Evolutionary conservation across 2,888 invertebrate species (phyloP).

Genomic region (Apotomis turbidana): DNA sequence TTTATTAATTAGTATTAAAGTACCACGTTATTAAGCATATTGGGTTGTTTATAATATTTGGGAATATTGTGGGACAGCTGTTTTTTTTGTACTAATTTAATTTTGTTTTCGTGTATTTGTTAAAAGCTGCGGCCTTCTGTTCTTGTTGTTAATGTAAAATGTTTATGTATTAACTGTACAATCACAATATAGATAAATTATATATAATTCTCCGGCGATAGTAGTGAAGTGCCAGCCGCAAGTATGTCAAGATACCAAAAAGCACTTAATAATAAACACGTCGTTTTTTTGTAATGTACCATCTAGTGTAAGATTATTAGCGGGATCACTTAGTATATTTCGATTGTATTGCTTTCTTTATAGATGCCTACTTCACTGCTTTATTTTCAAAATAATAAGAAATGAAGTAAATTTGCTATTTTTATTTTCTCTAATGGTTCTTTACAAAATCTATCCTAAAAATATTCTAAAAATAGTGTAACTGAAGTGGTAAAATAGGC

Average conservation of each 20-base stretch:
- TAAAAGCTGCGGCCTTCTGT: slow-evolving; percentile 3
- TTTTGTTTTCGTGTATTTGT: slow-evolving; percentile 3
- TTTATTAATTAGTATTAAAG: not conserved
- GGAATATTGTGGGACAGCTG: not conserved
- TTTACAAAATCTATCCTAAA: not conserved
- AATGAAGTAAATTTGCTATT: no score
- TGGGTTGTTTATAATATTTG: not conserved
- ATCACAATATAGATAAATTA: slow-evolving; percentile 14
- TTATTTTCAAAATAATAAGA: no score
- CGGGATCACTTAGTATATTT: slow-evolving; percentile 25
- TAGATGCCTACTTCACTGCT: not conserved
- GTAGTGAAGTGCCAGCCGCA: not conserved
- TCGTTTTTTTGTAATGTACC: slow-evolving; percentile 8
- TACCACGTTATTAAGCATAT: not conserved
- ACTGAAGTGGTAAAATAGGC: slow-evolving; percentile 28
- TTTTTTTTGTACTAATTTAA: not conserved
- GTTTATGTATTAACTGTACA: slow-evolving; percentile 21
- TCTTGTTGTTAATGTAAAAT: slow-evolving; percentile 13
- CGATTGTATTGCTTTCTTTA: slow-evolving; percentile 4
- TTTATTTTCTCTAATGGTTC: no score
- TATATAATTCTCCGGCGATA: slow-evolving; percentile 23
- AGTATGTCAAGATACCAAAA: not conserved
- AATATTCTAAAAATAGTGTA: slow-evolving; percentile 1
- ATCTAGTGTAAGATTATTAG: slow-evolving; percentile 30
- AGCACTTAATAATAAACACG: slow-evolving; percentile 23